phyloP scores from a whole-genome alignment of 1,140 invertebrate species.

The Saccostrea echinata region DNA sequence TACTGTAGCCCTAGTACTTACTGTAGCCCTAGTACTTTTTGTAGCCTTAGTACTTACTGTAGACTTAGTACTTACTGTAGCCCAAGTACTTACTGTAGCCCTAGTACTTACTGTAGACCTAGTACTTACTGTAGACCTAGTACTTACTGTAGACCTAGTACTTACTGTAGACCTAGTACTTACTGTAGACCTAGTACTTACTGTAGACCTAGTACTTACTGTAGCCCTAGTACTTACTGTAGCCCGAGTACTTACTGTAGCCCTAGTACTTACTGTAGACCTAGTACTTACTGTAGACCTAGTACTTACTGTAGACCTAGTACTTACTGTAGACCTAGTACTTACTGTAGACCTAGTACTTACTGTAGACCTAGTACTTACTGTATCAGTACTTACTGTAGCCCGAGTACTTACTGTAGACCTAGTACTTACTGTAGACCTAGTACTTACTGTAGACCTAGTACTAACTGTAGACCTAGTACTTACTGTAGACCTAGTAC shows the following conservation, averaged over 20 bases:
- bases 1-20: constrained; percentile 82
- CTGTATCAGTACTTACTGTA: no score
- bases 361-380: constrained; percentile 83
- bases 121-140: constrained; percentile 82
- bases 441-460: constrained; percentile 82
- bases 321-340: constrained; percentile 83
- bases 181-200: constrained; percentile 82
- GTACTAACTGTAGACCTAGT: constrained; percentile 84
- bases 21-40: constrained; percentile 82
- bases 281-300: constrained; percentile 82
- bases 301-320: constrained; percentile 82
- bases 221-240: constrained; percentile 82
- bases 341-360: constrained; percentile 83
- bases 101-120: constrained; percentile 82
- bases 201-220: constrained; percentile 82
- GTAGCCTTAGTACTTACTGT: constrained; percentile 82
- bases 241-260: constrained; percentile 82
- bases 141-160: constrained; percentile 83
- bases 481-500: constrained; percentile 83
- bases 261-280: constrained; percentile 83
- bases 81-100: constrained; percentile 83
- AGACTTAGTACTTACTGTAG: constrained; percentile 82
- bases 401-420: constrained; percentile 82
- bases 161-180: constrained; percentile 83
- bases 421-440: constrained; percentile 83